A percentile compares a stretch with the other conserved stretches of the same genome.
Conservation (phyloP, 2,888 invertebrate species). For the Idaea aversata region DNA sequence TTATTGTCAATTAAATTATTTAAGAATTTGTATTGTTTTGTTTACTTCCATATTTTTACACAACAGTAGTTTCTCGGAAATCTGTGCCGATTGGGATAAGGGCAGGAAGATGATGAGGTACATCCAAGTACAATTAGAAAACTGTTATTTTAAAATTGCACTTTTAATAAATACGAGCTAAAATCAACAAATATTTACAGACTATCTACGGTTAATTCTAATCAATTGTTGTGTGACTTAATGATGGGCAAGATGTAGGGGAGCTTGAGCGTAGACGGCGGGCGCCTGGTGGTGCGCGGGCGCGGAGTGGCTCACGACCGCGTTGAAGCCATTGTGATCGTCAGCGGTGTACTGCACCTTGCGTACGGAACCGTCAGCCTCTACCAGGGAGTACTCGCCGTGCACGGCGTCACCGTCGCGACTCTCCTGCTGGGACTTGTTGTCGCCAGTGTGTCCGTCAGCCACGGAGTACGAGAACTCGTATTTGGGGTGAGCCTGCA, state of each 20-base stretch:
- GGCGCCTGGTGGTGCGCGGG: constrained; percentile 48
- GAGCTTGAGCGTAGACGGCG: constrained; percentile 25
- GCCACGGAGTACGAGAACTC: constrained; percentile 80
- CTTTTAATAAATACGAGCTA: constrained; percentile 18
- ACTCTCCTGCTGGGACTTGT: constrained; percentile 80
- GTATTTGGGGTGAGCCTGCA: constrained; percentile 80
- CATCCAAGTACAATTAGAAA: background rate
- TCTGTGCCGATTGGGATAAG: too few relatives aligned
- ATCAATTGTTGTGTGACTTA: constrained; percentile 23
- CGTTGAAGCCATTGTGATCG: constrained; percentile 76
- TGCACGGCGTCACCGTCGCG: constrained; percentile 82
- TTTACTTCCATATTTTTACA: too few relatives aligned
- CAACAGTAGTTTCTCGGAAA: too few relatives aligned
- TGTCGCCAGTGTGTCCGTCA: constrained; percentile 80
- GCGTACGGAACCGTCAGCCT: constrained; percentile 77
- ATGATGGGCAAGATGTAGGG: constrained; percentile 41
- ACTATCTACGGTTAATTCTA: constrained; percentile 6
- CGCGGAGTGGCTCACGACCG: constrained; percentile 64
- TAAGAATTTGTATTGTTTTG: background rate
- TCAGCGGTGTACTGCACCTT: constrained; percentile 78
- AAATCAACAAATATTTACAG: constrained; percentile 12
- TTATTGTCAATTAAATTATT: background rate
- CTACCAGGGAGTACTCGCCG: constrained; percentile 70
- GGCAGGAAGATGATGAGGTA: too few relatives aligned
- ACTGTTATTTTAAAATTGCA: constrained; percentile 5